Conservation (phyloP, 2,113 vertebrate genomes). For the Erinaceus europaeus region DNA sequence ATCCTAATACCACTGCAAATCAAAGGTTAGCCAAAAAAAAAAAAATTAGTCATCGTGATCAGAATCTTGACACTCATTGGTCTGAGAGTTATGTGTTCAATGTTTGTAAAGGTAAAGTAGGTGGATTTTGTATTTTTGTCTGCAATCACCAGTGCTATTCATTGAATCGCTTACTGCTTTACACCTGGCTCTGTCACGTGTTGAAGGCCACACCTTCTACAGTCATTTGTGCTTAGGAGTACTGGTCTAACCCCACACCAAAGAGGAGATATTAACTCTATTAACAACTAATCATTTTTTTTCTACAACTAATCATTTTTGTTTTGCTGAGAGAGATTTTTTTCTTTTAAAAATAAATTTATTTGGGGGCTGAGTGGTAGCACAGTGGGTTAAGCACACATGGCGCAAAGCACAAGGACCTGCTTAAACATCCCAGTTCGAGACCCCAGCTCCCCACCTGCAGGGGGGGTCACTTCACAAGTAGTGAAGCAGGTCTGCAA, state of each 20-base stretch:
- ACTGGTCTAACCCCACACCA: neutral
- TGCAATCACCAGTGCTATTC: neutral
- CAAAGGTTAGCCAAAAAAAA: too few relatives aligned
- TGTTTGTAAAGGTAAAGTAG: conserved; percentile 12
- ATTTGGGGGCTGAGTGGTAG: too few relatives aligned
- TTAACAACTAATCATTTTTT: too few relatives aligned
- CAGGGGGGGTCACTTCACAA: too few relatives aligned
- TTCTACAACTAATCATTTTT: neutral
- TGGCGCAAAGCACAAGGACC: too few relatives aligned
- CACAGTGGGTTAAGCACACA: too few relatives aligned
- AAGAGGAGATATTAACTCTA: neutral
- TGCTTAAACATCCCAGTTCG: too few relatives aligned
- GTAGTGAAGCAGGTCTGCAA: too few relatives aligned
- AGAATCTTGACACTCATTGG: neutral
- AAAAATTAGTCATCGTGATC: neutral
- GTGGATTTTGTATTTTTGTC: neutral
- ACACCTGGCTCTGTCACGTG: neutral
- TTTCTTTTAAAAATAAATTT: too few relatives aligned
- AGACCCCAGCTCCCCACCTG: too few relatives aligned
- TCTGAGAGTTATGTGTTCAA: neutral
- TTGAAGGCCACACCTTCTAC: neutral
- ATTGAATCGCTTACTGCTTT: too few relatives aligned
- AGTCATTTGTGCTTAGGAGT: neutral
- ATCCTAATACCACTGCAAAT: neutral
- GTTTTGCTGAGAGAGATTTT: neutral